Evolutionary conservation across 2,797 vertebrate genomes (phyloP).

Genomic region (Tarsius wallacei): DNA sequence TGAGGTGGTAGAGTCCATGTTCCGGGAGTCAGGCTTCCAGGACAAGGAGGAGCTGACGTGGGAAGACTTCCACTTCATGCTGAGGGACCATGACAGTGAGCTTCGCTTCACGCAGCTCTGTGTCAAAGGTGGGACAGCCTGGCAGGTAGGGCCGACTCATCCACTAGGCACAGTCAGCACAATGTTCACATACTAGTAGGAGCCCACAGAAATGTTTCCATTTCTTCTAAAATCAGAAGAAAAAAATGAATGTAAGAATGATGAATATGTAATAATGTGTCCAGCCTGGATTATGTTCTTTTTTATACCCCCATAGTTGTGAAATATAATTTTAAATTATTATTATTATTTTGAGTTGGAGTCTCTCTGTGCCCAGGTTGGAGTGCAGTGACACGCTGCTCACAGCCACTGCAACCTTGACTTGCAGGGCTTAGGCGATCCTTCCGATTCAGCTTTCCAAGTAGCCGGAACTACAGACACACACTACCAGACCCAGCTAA

Average conservation of each 20-base stretch:
- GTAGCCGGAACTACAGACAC: no score
- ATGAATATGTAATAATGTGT: background rate
- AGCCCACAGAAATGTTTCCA: background rate
- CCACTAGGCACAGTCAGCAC: slow-evolving; percentile 90
- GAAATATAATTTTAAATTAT: background rate
- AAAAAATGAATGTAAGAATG: background rate
- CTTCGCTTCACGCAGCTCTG: slow-evolving; percentile 95
- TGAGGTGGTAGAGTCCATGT: slow-evolving; percentile 96
- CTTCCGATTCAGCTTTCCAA: no score
- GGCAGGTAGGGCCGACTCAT: slow-evolving; percentile 91
- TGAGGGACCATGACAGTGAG: slow-evolving; percentile 95
- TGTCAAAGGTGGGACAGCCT: slow-evolving; percentile 92
- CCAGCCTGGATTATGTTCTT: slow-evolving; percentile 15
- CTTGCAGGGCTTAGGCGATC: no score
- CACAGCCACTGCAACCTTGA: no score
- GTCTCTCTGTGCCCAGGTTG: no score
- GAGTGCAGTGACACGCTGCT: no score
- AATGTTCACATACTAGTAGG: slow-evolving; percentile 88
- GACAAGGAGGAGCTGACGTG: slow-evolving; percentile 95
- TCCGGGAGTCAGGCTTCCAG: slow-evolving; percentile 94
- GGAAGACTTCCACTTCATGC: slow-evolving; percentile 97
- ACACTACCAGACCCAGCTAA: no score
- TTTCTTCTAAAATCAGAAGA: slow-evolving; percentile 38
- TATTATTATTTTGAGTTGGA: no score
- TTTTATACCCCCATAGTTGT: background rate